A percentile compares a stretch with the other conserved stretches of the same genome.
These are phyloP conservation scores for Leptinotarsa juncta DNA, from an alignment of 2,888 invertebrate genomes.

Conservation along the genomic window DNA sequence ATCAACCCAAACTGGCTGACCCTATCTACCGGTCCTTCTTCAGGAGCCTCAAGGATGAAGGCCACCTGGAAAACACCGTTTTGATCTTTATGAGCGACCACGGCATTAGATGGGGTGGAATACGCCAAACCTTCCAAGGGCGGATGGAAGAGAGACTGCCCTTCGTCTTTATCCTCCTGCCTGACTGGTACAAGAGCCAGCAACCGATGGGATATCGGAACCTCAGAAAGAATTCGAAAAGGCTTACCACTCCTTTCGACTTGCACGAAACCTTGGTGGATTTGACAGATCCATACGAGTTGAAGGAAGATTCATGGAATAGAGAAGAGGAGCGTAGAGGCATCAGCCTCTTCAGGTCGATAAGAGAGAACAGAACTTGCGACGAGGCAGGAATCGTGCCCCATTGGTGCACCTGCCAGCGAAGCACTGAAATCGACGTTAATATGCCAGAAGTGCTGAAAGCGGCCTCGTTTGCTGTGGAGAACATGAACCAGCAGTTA, in stretches of 20 bases:
- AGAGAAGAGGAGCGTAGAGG: constrained; percentile 45
- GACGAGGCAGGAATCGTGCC: constrained; percentile 80
- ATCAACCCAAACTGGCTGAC: constrained; percentile 82
- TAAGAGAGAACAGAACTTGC: constrained; percentile 81
- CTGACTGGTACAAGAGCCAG: constrained; percentile 75
- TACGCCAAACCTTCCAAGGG: constrained; percentile 86
- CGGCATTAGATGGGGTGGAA: constrained; percentile 88
- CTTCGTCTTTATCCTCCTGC: constrained; percentile 79
- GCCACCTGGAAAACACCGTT: constrained; percentile 75
- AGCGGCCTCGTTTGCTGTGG: constrained; percentile 73
- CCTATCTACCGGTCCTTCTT: constrained; percentile 72
- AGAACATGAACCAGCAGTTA: constrained; percentile 75
- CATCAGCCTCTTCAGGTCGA: constrained; percentile 78
- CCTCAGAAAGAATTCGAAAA: constrained; percentile 74
- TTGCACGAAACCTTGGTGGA: constrained; percentile 83
- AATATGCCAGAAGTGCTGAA: constrained; percentile 69
- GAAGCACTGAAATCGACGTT: constrained; percentile 70
- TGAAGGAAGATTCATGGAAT: constrained; percentile 51
- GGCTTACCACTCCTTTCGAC: constrained; percentile 88
- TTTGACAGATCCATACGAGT: constrained; percentile 68
- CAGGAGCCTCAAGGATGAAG: constrained; percentile 66
- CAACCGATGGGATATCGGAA: constrained; percentile 75
- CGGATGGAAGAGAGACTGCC: constrained; percentile 90
- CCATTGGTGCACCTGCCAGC: constrained; percentile 91
- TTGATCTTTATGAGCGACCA: constrained; percentile 87